Evolutionary conservation across 2,888 invertebrate species (phyloP).

Genomic region (Pristionchus mayeri): DNA sequence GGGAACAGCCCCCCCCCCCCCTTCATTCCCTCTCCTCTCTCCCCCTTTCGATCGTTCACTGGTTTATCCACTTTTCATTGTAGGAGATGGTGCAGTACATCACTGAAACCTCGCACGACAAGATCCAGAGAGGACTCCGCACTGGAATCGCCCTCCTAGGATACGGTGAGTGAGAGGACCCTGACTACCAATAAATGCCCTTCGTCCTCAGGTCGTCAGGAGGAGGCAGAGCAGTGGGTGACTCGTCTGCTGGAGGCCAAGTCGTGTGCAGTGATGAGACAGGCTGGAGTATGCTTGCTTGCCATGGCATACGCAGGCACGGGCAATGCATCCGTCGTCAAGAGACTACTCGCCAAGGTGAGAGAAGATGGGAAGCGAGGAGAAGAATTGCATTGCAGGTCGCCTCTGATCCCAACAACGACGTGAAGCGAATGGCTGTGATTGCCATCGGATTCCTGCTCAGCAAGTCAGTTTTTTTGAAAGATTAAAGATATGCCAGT

Average conservation of each 20-base stretch:
- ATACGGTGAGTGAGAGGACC: slow-evolving; percentile 51
- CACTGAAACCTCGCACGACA: slow-evolving; percentile 97
- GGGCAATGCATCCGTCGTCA: slow-evolving; percentile 95
- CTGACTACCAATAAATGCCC: neutral
- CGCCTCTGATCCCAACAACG: slow-evolving; percentile 97
- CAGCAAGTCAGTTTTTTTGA: slow-evolving; percentile 85
- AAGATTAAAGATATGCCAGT: neutral
- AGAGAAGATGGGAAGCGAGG: neutral
- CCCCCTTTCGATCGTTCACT: too few relatives aligned
- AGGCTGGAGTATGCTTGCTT: slow-evolving; percentile 97
- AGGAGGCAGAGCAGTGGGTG: slow-evolving; percentile 95
- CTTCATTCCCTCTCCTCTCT: too few relatives aligned
- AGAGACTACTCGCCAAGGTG: slow-evolving; percentile 84
- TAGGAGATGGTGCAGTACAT: slow-evolving; percentile 83
- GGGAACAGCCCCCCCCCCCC: too few relatives aligned
- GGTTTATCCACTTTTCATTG: slow-evolving; percentile 56
- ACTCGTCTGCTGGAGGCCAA: slow-evolving; percentile 82
- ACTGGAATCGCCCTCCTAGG: slow-evolving; percentile 85
- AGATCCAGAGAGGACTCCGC: slow-evolving; percentile 95
- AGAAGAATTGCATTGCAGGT: slow-evolving; percentile 84
- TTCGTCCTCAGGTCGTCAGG: slow-evolving; percentile 84
- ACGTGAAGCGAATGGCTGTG: slow-evolving; percentile 97
- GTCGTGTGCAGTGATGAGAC: slow-evolving; percentile 72
- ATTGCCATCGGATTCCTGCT: slow-evolving; percentile 97
- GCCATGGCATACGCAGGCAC: slow-evolving; percentile 88